Conservation (phyloP, 2,113 vertebrate genomes). For the Ellobius talpinus region DNA sequence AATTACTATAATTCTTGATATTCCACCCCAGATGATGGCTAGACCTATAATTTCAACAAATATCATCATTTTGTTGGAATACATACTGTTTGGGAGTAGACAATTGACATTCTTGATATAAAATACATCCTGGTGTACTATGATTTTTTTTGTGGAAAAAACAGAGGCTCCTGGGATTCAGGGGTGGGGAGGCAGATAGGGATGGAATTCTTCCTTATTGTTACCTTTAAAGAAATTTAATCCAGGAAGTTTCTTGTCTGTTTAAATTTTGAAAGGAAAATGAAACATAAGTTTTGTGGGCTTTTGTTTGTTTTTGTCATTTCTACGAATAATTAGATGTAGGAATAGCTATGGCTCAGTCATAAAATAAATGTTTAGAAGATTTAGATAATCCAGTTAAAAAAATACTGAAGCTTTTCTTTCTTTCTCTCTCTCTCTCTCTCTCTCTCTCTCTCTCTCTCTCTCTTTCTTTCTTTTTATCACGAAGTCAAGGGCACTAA, state of each 20-base stretch:
- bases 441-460: too few relatives aligned
- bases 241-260: background rate
- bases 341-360: background rate
- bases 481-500: background rate
- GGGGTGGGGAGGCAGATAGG: background rate
- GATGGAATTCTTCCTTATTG: background rate
- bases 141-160: slow-evolving; percentile 60
- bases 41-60: slow-evolving; percentile 51
- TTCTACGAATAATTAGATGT: background rate
- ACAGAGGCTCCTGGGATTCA: background rate
- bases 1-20: slow-evolving; percentile 77
- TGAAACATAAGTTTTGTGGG: background rate
- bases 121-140: background rate
- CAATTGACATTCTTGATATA: slow-evolving; percentile 28
- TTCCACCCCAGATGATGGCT: slow-evolving; percentile 25
- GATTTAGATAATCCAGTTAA: background rate
- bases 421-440: background rate
- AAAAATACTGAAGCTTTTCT: background rate
- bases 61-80: slow-evolving; percentile 57
- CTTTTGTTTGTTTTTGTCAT: background rate
- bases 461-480: background rate
- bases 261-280: background rate
- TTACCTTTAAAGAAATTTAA: background rate
- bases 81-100: background rate
- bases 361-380: background rate